Conservation (phyloP, 2,113 vertebrate genomes). For the Herpetotheres cachinnans region DNA sequence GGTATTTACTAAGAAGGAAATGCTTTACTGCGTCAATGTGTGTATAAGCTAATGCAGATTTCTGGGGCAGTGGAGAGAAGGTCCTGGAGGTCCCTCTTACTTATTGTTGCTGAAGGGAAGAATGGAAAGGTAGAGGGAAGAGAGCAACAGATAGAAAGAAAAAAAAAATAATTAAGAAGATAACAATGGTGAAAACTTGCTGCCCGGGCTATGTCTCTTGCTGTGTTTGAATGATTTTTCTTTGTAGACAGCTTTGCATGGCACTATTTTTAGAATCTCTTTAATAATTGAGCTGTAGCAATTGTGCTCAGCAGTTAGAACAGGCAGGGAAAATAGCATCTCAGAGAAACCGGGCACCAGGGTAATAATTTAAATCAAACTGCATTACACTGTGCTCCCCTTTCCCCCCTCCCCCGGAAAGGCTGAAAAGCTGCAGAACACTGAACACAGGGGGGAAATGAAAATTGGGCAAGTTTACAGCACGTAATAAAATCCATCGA, state of each 20-base stretch:
- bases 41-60: conserved; percentile 44
- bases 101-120: conserved; percentile 49
- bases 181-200: conserved; percentile 40
- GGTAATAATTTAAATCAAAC: conserved; percentile 74
- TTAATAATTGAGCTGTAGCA: conserved; percentile 80
- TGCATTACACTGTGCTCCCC: conserved; percentile 29
- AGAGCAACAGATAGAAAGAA: neutral
- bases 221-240: conserved; percentile 73
- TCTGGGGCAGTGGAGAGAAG: neutral
- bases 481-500: conserved; percentile 8
- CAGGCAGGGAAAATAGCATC: conserved; percentile 71
- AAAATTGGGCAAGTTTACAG: conserved; percentile 39
- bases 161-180: conserved; percentile 28
- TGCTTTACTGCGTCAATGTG: neutral
- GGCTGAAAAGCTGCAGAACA: conserved; percentile 26
- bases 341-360: conserved; percentile 57
- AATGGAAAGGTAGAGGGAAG: neutral
- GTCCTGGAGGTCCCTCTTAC: conserved; percentile 39
- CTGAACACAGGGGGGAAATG: neutral
- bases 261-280: conserved; percentile 77
- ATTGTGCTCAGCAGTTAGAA: conserved; percentile 72
- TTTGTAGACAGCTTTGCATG: conserved; percentile 65
- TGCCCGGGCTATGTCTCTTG: conserved; percentile 56
- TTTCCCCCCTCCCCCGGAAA: neutral
- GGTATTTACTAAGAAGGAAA: conserved; percentile 31